phyloP scores from a whole-genome alignment of 2,113 vertebrate genomes.

The Ictalurus furcatus region DNA sequence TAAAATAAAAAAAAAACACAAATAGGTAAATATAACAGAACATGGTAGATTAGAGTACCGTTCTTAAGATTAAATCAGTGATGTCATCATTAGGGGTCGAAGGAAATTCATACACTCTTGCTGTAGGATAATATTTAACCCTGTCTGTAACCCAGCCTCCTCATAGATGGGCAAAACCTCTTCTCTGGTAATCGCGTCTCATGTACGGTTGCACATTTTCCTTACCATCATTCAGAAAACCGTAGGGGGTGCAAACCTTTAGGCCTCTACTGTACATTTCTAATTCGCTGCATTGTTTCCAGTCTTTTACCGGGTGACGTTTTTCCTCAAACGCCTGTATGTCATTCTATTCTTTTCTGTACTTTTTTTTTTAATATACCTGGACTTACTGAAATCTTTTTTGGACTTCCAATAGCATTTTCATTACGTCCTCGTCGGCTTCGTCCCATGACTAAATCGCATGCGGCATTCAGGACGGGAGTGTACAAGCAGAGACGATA shows the following conservation, averaged over 20 bases:
- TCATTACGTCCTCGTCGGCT: neutral
- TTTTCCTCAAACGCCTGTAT: neutral
- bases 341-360: neutral
- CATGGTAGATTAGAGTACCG: neutral
- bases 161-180: neutral
- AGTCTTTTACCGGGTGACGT: neutral
- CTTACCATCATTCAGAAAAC: neutral
- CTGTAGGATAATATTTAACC: neutral
- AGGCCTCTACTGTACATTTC: neutral
- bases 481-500: neutral
- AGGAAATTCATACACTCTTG: neutral
- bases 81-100: neutral
- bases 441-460: neutral
- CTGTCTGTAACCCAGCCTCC: neutral
- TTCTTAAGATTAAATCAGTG: neutral
- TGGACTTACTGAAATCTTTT: neutral
- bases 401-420: neutral
- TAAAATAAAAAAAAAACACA: neutral
- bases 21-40: neutral
- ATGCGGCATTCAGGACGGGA: neutral
- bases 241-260: neutral
- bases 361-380: neutral
- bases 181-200: neutral
- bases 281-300: neutral
- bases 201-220: neutral